Evolutionary conservation across 2,797 vertebrate species (phyloP).

Genomic region (Muraenolepis orangiensis): DNA sequence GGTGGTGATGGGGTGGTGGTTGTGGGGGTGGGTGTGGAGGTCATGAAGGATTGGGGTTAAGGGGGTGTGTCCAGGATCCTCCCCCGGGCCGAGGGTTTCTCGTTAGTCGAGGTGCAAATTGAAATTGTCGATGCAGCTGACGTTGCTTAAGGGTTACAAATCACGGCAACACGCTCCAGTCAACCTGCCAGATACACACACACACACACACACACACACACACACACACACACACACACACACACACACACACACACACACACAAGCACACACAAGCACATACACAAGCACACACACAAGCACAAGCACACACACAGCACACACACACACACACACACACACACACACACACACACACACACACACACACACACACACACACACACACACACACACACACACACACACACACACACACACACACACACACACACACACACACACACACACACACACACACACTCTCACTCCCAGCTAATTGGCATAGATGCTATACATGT

Average conservation of each 20-base stretch:
- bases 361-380: conserved; percentile 16
- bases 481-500: conserved; percentile 16
- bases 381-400: conserved; percentile 9
- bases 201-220: conserved; percentile 15
- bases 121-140: conserved; percentile 63
- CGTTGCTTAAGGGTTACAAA: conserved; percentile 66
- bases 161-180: conserved; percentile 56
- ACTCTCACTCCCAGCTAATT: conserved; percentile 36
- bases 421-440: conserved; percentile 11
- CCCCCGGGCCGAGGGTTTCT: conserved; percentile 37
- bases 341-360: conserved; percentile 13
- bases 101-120: conserved; percentile 60
- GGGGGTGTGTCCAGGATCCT: conserved; percentile 7
- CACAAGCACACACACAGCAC: conserved; percentile 17
- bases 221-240: conserved; percentile 19
- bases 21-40: conserved; percentile 12
- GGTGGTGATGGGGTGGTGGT: conserved; percentile 25
- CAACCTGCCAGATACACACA: conserved; percentile 40
- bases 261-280: conserved; percentile 11
- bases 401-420: conserved; percentile 17
- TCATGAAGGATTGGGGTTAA: conserved; percentile 19
- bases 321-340: conserved; percentile 16
- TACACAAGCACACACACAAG: conserved; percentile 1
- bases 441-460: conserved; percentile 12
- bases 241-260: conserved; percentile 8